Conservation (phyloP, 2,888 invertebrate species). For the Smittia aterrima region DNA sequence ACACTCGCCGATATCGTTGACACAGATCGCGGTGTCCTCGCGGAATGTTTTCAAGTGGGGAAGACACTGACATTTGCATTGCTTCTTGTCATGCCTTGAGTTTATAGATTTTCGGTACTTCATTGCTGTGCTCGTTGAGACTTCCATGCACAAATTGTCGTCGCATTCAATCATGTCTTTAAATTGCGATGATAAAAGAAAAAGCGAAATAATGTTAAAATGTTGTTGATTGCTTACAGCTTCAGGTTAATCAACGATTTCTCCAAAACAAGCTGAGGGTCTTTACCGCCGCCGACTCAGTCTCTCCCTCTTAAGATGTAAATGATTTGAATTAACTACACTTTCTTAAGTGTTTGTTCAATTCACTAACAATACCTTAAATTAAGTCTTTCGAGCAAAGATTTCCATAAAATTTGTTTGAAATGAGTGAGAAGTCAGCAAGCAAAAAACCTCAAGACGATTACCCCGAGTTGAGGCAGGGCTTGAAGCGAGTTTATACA, state of each 20-base stretch:
- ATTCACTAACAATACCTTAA: conserved; percentile 3
- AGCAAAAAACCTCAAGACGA: too few species aligned
- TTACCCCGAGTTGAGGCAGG: too few species aligned
- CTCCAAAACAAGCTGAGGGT: too few species aligned
- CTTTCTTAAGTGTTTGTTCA: neutral
- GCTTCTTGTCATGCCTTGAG: conserved; percentile 22
- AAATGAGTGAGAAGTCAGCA: too few species aligned
- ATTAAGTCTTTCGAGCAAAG: neutral
- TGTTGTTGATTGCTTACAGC: too few species aligned
- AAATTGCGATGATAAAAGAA: neutral
- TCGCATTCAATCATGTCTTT: conserved; percentile 51
- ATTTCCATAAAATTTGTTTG: neutral
- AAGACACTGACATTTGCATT: conserved; percentile 76
- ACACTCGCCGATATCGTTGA: conserved; percentile 81
- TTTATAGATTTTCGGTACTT: neutral
- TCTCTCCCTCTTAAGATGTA: neutral
- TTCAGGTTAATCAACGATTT: too few species aligned
- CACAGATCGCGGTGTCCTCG: conserved; percentile 80
- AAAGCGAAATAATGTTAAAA: conserved; percentile 33
- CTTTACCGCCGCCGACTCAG: too few species aligned
- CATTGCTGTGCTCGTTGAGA: conserved; percentile 46
- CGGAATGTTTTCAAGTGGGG: conserved; percentile 74
- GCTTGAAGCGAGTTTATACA: too few species aligned
- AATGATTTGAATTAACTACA: neutral
- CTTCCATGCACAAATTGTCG: conserved; percentile 53